A percentile compares a stretch with the other conserved stretches of the same genome.
These are phyloP conservation scores for Noctuana brunneofusca DNA, from an alignment of 2,888 invertebrate species.

Conservation along the genomic window DNA sequence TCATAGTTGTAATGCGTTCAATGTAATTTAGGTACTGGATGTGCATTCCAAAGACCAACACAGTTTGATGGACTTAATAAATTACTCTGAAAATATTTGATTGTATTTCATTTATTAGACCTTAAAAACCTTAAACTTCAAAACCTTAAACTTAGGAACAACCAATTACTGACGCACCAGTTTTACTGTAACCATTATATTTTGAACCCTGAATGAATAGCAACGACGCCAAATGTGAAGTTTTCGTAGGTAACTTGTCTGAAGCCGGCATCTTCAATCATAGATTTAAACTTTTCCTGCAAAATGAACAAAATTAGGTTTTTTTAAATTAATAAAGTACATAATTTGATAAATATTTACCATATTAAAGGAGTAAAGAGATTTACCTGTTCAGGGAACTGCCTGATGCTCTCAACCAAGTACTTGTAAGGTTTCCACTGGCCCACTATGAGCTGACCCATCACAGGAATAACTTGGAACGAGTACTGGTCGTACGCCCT, in stretches of 20 bases:
- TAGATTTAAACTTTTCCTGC: conserved; percentile 91
- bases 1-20: conserved; percentile 58
- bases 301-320: conserved; percentile 18
- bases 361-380: background rate
- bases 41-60: conserved; percentile 80
- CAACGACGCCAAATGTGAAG: conserved; percentile 93
- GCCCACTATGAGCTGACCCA: conserved; percentile 96
- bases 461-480: conserved; percentile 97
- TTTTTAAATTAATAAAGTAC: too few species aligned
- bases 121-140: background rate
- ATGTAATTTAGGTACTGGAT: conserved; percentile 72
- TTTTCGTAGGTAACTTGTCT: conserved; percentile 94
- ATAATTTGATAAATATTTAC: too few species aligned
- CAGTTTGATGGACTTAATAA: conserved; percentile 78
- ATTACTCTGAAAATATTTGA: conserved; percentile 42
- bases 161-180: background rate
- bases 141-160: conserved; percentile 14
- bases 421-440: conserved; percentile 99
- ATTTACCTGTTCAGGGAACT: conserved; percentile 94
- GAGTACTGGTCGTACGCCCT: conserved; percentile 98
- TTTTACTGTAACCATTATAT: conserved; percentile 81
- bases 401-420: conserved; percentile 97
- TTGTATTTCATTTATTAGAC: conserved; percentile 13
- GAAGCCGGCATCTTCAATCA: conserved; percentile 96
- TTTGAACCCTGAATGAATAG: conserved; percentile 98